Evolutionary conservation across 1,140 invertebrate genomes (phyloP), one percentile per base, ranked within the genome.

Genomic region (Cyrtorhinus lividipennis): DNA sequence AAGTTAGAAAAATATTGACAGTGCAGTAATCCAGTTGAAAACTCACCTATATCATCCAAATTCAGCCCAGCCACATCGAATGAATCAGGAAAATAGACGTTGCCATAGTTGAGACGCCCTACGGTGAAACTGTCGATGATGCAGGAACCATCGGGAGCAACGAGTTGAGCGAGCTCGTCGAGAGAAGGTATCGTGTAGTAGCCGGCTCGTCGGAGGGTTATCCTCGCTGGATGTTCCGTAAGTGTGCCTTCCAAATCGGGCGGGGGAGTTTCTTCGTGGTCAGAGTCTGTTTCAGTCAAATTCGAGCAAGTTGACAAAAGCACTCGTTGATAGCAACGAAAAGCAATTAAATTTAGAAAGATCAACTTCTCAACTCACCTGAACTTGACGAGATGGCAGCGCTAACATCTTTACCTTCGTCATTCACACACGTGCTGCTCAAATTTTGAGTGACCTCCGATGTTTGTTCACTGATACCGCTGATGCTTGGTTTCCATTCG

Each of bases 31-130:
- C n/a, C n/a, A n/a, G n/a, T n/a, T n/a, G n/a, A n/a, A n/a, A n/a
- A n/a, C 24, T 2, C 15, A 68, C 67, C 67, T 18, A 92, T 82
- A 68, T 90, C 84, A 75, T 97, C 93, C 5, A 97, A 72, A 76
- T 97, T 90, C 18, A 98, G 69, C 8, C 86, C 86, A 23, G 86
- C 81, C n/a, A 98, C 84, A 73, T 97, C 88, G 64, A 95, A 85
- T 23, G 83, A 80, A 65, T 90, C 88, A 25, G 85, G 83, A 72
- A 92, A 99, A 71, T 81, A 90, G 0, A 99, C 87, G 73, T 88
- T 91, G 23, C 96, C 95, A 74, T 93, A 98, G 53, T 90, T 89
- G 62, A 85, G 79, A 15, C 95, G 79, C 0, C 93, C 94, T 58
- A 98, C 79, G 0, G 89, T 92, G 66, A 98, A 90, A 66, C 92